Base-by-base conservation (phyloP, 2,888 invertebrate species). In the Drosophila prolongata region DNA sequence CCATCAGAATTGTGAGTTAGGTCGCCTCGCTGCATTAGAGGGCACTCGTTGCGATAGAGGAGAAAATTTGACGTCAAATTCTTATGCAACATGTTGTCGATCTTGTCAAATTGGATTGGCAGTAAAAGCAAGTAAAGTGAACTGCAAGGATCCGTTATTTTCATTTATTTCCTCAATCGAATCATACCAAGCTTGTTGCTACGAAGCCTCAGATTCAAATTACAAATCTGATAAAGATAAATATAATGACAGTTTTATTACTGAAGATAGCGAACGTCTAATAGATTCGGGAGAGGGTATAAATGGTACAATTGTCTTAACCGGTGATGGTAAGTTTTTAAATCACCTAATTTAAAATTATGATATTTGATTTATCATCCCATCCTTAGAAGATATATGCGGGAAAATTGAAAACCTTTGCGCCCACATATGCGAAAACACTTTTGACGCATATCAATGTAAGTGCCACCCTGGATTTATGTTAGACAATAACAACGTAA, bases 61-160 rank as follows among this genome's bases (percentile, higher is more conserved):
- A 6, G 72, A 67, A 9, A 90, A 90, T 72, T 69, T 79, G 6
- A 82, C 89, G 0, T 75, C 89, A 2, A 87, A 83, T 43, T 78
- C 94, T 1, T 92, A 90, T 66, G 79, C 94, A 92, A 93, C 94
- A 79, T 95, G 95, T 80, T 95, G 95, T 79, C 94, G 94, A 77
- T 94, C 94, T 8, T 95, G 95, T 79, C 94, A 94, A 88, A 91
- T 95, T 43, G 95, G 95, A 2, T 91, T 95, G 40, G 93, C 94
- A 46, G 93, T 94, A 1, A 93, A 93, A 43, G 93, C 94, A 57
- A 91, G 90, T 49, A 93, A 93, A 27, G 93, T 93, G 55, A 89
- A 90, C 53, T 95, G 95, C 78, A 91, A 92, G 13, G 93, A 94
- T 65, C 93, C 93, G 16, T 90, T 92, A 44, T 93, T 94, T 57